Evolutionary conservation across 2,113 vertebrate species (phyloP).

Genomic region (Dicerorhinus sumatrensis): DNA sequence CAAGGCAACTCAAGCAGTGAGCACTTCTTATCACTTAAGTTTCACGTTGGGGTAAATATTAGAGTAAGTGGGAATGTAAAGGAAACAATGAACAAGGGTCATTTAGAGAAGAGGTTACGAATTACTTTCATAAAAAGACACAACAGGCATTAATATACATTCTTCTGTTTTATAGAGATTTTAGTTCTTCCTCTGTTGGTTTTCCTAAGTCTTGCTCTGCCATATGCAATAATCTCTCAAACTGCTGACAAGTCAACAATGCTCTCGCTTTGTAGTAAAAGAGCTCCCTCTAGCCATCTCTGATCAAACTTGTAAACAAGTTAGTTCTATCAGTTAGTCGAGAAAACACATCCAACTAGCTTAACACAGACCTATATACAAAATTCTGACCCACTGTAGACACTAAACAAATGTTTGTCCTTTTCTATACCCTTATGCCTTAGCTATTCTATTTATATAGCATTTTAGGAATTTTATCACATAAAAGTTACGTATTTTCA

Average conservation of each 20-base stretch:
- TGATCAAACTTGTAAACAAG: background rate
- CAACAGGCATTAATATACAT: background rate
- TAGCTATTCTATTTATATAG: background rate
- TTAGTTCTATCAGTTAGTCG: background rate
- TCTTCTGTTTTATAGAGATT: background rate
- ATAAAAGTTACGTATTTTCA: background rate
- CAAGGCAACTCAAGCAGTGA: background rate
- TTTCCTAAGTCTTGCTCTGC: background rate
- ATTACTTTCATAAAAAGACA: background rate
- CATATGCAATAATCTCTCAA: background rate
- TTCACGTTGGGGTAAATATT: background rate
- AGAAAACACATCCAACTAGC: background rate
- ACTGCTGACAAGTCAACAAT: background rate
- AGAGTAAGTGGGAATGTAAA: background rate
- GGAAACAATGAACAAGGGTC: background rate
- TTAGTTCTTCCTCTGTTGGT: background rate
- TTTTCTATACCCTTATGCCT: background rate
- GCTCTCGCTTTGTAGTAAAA: background rate
- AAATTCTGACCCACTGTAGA: background rate
- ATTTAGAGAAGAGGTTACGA: background rate
- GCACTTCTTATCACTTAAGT: background rate
- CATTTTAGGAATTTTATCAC: slow-evolving; percentile 14
- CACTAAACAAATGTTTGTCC: background rate
- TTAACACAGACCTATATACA: background rate
- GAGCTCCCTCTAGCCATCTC: background rate